Base-by-base conservation (phyloP, 2,113 vertebrate genomes). In the Fregata magnificens region DNA sequence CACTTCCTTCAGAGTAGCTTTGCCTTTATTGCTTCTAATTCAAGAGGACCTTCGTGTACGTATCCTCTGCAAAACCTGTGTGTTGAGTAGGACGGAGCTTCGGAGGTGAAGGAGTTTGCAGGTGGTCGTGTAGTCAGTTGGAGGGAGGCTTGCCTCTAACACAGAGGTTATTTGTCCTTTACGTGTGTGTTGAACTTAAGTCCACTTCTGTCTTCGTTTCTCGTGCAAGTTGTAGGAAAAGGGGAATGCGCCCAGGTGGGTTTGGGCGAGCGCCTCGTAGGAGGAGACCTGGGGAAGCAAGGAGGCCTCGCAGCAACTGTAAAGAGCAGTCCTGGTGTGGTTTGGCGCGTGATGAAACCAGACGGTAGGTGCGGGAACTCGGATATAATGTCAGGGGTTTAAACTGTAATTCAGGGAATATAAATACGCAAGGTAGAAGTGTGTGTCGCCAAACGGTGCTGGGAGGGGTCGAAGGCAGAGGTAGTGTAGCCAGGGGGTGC, bases 391-490 rank as follows among this genome's bases (percentile, higher is more conserved):
- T 31, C 52, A 38, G 32, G 69, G 62, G 25, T 42, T 88, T 80
- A 29, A 38, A 10, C 29, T 18, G 7, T 28, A 58, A 16, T 74
- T 38, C 63, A 50, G 80, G 73, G 59, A 49, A 4, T 14, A 8
- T 2, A 14, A 44, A 34, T 10, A 1, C 0, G 0, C 13, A 16
- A 25, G 50, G 45, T 15, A 2, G 50, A 7, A 24, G 47, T 31
- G 59, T 18, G 42, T 40, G 58, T 47, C 16, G 7, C 19, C 3
- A 1, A 5, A 45, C 0, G 0, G 45, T 7, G 71, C 26, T 18
- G 82, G 55, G 52, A 40, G 71, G 66, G 78, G 3, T 8, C 1
- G 50, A n/a, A 70, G 71, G 36, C 55, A 24, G 45, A 59, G 59
- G 29, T 9, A 4, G 2, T 8, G 61, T 7, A 14, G 66, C 34